phyloP scores from a whole-genome alignment of 2,888 invertebrate species.

The Eilema caniola region DNA sequence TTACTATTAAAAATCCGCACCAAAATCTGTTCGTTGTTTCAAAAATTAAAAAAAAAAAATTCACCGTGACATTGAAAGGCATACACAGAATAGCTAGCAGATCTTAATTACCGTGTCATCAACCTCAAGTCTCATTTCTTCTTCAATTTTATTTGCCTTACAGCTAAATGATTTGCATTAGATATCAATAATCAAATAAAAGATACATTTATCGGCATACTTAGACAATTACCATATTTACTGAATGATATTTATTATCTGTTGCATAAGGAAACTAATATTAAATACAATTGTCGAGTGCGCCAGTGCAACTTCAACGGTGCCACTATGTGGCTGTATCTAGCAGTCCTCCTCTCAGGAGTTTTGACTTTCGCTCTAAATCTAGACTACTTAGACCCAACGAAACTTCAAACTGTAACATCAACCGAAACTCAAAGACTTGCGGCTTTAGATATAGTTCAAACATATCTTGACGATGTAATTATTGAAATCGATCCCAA shows the following conservation, averaged over 20 bases:
- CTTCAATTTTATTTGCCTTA: neutral
- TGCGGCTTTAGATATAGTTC: conserved; percentile 64
- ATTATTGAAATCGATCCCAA: conserved; percentile 66
- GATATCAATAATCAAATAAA: neutral
- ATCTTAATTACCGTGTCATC: no score
- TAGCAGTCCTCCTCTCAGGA: conserved; percentile 38
- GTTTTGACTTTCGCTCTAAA: conserved; percentile 58
- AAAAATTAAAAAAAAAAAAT: no score
- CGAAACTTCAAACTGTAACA: conserved; percentile 52
- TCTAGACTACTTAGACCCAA: conserved; percentile 66
- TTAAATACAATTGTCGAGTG: conserved; percentile 11
- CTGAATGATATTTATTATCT: conserved; percentile 12
- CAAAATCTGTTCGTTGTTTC: no score
- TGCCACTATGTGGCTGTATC: conserved; percentile 32
- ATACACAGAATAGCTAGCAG: no score
- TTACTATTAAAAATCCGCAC: no score
- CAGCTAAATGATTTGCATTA: neutral
- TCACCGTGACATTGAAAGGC: no score
- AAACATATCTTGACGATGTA: conserved; percentile 55
- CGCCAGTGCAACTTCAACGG: conserved; percentile 24
- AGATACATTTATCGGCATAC: neutral
- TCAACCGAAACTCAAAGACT: conserved; percentile 61
- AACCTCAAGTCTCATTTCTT: no score
- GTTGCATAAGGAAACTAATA: conserved; percentile 22
- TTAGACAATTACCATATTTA: conserved; percentile 1